These are phyloP conservation scores for Phocides pigmalion DNA, from an alignment of 1,140 invertebrate genomes.

Conservation along the genomic window DNA sequence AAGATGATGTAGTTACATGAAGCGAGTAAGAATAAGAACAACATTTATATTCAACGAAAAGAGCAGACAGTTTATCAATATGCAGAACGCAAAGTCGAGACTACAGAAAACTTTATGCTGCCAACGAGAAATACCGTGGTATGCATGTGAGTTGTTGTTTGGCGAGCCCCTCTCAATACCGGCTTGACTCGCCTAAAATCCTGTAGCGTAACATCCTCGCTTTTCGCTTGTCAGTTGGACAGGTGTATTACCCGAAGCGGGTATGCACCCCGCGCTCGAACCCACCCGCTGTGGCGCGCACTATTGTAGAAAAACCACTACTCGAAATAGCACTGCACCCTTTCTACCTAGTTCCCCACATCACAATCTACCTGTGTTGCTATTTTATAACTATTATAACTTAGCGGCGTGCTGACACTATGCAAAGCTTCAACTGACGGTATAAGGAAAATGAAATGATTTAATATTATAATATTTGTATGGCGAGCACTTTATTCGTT, in stretches of 20 bases:
- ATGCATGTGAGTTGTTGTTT: constrained; percentile 23
- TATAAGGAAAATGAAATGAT: neutral
- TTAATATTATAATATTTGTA: neutral
- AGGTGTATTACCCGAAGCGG: constrained; percentile 18
- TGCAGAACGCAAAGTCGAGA: constrained; percentile 24
- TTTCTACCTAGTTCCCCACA: constrained; percentile 20
- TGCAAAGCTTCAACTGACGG: too few species aligned
- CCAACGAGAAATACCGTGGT: constrained; percentile 27
- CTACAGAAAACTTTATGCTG: constrained; percentile 20
- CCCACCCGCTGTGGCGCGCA: constrained; percentile 1
- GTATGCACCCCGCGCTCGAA: constrained; percentile 19
- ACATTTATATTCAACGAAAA: constrained; percentile 28
- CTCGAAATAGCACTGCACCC: constrained; percentile 19
- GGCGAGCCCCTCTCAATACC: constrained; percentile 31
- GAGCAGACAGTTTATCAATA: constrained; percentile 25
- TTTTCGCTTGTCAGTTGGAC: constrained; percentile 10
- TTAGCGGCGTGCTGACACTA: too few species aligned
- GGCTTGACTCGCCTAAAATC: constrained; percentile 28
- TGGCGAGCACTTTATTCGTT: constrained; percentile 18
- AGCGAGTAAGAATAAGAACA: constrained; percentile 10
- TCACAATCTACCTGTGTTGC: constrained; percentile 5
- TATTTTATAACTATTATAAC: neutral
- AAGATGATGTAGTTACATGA: too few species aligned
- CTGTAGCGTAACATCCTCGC: constrained; percentile 7
- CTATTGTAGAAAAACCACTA: constrained; percentile 23